Evolutionary conservation across 1,140 invertebrate species (phyloP).

Genomic region (Drosophila suzukii): DNA sequence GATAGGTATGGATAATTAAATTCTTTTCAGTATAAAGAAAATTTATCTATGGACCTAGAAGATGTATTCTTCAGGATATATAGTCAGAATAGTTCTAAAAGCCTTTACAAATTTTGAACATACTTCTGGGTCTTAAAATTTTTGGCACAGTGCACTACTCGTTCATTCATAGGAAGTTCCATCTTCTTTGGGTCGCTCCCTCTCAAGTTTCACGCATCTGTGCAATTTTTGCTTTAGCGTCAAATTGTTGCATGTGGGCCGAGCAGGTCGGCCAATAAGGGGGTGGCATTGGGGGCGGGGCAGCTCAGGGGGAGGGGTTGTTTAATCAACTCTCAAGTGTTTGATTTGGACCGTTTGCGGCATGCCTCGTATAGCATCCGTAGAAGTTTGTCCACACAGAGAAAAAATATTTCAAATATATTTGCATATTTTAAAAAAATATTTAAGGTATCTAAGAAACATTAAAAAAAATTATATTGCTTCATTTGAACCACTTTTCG

Average conservation of each 20-base stretch:
- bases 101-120: too few relatives aligned
- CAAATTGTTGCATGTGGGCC: slow-evolving; percentile 78
- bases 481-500: too few relatives aligned
- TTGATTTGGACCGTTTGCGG: slow-evolving; percentile 71
- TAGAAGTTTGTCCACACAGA: slow-evolving; percentile 1
- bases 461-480: too few relatives aligned
- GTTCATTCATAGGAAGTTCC: slow-evolving; percentile 32
- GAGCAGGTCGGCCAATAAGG: slow-evolving; percentile 8
- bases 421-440: neutral
- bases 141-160: slow-evolving; percentile 8
- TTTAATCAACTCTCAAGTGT: slow-evolving; percentile 80
- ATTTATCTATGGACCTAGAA: too few relatives aligned
- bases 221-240: slow-evolving; percentile 69
- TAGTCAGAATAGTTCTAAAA: too few relatives aligned
- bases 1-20: too few relatives aligned
- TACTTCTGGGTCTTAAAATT: fast-evolving
- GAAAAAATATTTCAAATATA: neutral
- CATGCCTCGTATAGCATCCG: slow-evolving; percentile 36
- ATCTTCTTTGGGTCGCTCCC: slow-evolving; percentile 25
- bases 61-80: too few relatives aligned
- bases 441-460: neutral
- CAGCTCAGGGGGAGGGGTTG: slow-evolving; percentile 9
- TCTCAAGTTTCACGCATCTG: slow-evolving; percentile 64
- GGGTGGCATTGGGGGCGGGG: slow-evolving; percentile 1
- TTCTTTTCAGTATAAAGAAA: too few relatives aligned